Evolutionary conservation across 2,888 invertebrate genomes (phyloP).

Genomic region (Tricholauxania praeusta): DNA sequence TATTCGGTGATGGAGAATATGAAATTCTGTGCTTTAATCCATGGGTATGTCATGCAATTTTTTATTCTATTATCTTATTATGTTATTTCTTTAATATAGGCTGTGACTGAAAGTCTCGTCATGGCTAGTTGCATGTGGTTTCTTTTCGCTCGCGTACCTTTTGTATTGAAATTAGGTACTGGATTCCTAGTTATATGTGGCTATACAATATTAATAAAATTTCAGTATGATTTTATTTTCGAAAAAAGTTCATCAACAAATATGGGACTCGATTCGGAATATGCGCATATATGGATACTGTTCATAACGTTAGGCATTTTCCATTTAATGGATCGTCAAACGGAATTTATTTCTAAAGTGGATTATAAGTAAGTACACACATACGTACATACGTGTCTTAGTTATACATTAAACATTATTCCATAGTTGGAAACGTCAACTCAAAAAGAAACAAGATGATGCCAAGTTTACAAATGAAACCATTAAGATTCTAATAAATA

Average conservation of each 20-base stretch:
- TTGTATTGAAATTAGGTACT: constrained; percentile 82
- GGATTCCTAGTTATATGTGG: constrained; percentile 75
- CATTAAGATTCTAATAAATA: constrained; percentile 89
- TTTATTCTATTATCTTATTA: not conserved
- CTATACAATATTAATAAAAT: constrained; percentile 79
- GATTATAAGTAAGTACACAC: constrained; percentile 76
- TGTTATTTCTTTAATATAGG: constrained; percentile 50
- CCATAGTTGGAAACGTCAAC: constrained; percentile 74
- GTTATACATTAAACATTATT: constrained; percentile 11
- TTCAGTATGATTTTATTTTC: constrained; percentile 71
- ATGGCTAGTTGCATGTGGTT: constrained; percentile 77
- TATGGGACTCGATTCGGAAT: constrained; percentile 75
- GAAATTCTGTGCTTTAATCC: constrained; percentile 63
- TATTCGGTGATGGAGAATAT: constrained; percentile 42
- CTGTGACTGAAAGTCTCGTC: constrained; percentile 71
- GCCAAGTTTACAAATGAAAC: constrained; percentile 88
- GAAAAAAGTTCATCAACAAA: constrained; percentile 78
- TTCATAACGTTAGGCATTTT: constrained; percentile 81
- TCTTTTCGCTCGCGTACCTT: constrained; percentile 87
- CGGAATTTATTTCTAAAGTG: constrained; percentile 88
- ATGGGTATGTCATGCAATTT: constrained; percentile 57
- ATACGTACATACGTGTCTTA: not conserved
- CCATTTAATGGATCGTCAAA: constrained; percentile 88
- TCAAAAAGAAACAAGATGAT: constrained; percentile 86
- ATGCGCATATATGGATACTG: constrained; percentile 81